A percentile compares a stretch with the other conserved stretches of the same genome.
Evolutionary conservation across 2,113 vertebrate genomes (phyloP).

Genomic region (Mastomys coucha): DNA sequence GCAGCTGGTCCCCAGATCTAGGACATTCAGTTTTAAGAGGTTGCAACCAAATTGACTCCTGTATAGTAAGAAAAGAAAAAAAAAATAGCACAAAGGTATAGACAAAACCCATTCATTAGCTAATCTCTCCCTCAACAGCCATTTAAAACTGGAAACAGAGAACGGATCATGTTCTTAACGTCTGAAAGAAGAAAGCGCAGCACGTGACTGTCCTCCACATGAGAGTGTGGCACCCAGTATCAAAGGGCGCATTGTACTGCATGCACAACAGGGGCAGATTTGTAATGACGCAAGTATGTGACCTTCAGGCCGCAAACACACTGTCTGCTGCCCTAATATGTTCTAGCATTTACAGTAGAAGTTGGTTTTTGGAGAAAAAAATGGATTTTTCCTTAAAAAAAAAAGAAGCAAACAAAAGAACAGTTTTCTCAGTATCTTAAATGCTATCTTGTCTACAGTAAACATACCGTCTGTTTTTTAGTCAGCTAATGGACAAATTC

Average conservation of each 20-base stretch:
- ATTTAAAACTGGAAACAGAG: constrained; percentile 53
- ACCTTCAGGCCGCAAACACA: constrained; percentile 65
- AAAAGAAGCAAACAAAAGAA: not conserved
- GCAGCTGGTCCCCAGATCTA: constrained; percentile 21
- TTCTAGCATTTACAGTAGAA: constrained; percentile 49
- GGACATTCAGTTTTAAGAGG: constrained; percentile 34
- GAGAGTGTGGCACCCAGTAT: constrained; percentile 35
- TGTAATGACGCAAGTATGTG: constrained; percentile 65
- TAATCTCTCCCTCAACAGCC: constrained; percentile 54
- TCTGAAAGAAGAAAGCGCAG: not conserved
- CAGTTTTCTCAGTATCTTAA: constrained; percentile 34
- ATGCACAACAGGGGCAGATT: constrained; percentile 57
- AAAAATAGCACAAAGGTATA: constrained; percentile 45
- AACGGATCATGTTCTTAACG: constrained; percentile 61
- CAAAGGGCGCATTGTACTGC: constrained; percentile 74
- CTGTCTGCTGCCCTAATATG: constrained; percentile 29
- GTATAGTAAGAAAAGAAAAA: constrained; percentile 49
- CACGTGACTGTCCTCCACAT: constrained; percentile 64
- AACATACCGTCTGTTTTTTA: not conserved
- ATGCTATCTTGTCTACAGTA: not conserved
- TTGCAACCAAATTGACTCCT: constrained; percentile 50
- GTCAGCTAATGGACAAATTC: constrained; percentile 18
- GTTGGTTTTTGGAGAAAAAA: constrained; percentile 10
- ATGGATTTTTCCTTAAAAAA: constrained; percentile 54
- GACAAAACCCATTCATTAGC: constrained; percentile 70